A percentile compares a stretch with the other conserved stretches of the same genome.
These are phyloP conservation scores for Campoletis raptor DNA, from an alignment of 2,888 invertebrate genomes.

Conservation along the genomic window DNA sequence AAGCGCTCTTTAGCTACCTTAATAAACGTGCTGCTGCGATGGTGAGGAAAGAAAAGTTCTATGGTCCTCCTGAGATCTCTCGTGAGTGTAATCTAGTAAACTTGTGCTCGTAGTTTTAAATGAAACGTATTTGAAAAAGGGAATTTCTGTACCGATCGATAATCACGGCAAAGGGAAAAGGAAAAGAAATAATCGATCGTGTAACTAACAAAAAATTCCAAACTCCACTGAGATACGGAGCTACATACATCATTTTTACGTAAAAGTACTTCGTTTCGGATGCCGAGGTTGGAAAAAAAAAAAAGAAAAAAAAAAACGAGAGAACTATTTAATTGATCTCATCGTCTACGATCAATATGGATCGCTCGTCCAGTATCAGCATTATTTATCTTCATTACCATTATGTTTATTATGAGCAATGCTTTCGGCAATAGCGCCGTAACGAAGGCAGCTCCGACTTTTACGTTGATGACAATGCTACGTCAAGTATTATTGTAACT, in stretches of 20 bases:
- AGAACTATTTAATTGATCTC: conserved; percentile 12
- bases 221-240: conserved; percentile 22
- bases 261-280: conserved; percentile 64
- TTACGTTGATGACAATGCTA: conserved; percentile 77
- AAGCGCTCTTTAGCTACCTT: conserved; percentile 17
- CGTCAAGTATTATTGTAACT: conserved; percentile 79
- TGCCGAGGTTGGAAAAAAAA: conserved; percentile 19
- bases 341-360: conserved; percentile 9
- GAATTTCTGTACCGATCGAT: conserved; percentile 54
- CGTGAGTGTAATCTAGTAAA: conserved; percentile 62
- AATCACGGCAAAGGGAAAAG: neutral
- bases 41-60: conserved; percentile 14
- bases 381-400: neutral
- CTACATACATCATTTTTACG: conserved; percentile 43
- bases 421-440: conserved; percentile 50
- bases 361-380: conserved; percentile 27
- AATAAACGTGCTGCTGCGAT: conserved; percentile 31
- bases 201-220: conserved; percentile 25
- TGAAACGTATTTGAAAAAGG: conserved; percentile 43
- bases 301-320: neutral
- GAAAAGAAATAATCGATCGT: neutral
- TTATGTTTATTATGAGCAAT: conserved; percentile 5
- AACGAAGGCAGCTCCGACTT: conserved; percentile 69
- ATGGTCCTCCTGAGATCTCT: conserved; percentile 43
- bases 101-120: conserved; percentile 46